Percentiles rank a stretch among this genome's conserved stretches.
Evolutionary conservation across 2,113 vertebrate species (phyloP).

Genomic region (Barbus barbus): DNA sequence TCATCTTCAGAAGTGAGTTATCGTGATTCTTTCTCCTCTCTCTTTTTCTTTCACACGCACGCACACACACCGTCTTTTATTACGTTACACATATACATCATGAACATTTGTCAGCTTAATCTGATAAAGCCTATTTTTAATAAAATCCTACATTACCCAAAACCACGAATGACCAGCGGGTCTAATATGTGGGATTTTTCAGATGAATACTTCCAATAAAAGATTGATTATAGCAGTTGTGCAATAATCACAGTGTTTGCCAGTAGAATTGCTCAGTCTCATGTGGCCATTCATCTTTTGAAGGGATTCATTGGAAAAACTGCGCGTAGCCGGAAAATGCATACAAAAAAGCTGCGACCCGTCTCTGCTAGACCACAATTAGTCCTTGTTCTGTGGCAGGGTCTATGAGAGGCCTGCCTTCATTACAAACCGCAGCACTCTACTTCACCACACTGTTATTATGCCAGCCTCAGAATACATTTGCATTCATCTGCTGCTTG

Average conservation of each 20-base stretch:
- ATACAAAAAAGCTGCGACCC: not conserved
- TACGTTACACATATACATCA: not conserved
- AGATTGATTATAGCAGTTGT: conserved; percentile 37
- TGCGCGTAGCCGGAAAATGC: not conserved
- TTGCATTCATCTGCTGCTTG: conserved; percentile 34
- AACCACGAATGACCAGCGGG: conserved; percentile 22
- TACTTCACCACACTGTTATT: conserved; percentile 44
- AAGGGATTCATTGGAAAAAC: conserved; percentile 27
- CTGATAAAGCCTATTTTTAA: conserved; percentile 31
- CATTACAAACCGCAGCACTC: conserved; percentile 33
- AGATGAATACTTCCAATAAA: conserved; percentile 33
- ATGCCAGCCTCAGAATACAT: conserved; percentile 44
- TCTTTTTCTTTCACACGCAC: not conserved
- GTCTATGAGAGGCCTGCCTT: conserved; percentile 30
- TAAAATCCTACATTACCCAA: conserved; percentile 35
- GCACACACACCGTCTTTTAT: not conserved
- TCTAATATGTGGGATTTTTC: conserved; percentile 27
- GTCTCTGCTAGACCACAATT: conserved; percentile 33
- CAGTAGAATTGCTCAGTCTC: conserved; percentile 21
- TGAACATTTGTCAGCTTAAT: conserved; percentile 22
- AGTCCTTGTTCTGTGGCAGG: conserved; percentile 33
- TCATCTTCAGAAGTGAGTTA: conserved; percentile 53
- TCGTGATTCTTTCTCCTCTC: not conserved
- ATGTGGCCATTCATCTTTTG: conserved; percentile 36
- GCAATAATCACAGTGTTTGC: conserved; percentile 42